These are phyloP conservation scores for Perccottus glenii DNA, from an alignment of 2,113 vertebrate species.

Conservation along the genomic window DNA sequence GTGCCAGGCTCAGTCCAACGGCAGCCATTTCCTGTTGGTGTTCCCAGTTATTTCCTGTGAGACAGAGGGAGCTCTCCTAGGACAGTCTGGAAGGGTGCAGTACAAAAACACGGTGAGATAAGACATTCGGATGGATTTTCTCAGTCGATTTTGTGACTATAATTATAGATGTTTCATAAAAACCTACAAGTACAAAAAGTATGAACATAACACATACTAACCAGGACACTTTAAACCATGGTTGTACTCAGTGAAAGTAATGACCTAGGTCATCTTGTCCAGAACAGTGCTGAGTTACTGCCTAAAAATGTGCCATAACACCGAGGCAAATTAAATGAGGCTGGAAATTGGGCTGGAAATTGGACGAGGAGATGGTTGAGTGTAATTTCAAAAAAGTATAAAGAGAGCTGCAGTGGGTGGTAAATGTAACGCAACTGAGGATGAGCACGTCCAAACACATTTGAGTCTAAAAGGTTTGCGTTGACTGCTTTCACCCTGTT, in stretches of 20 bases:
- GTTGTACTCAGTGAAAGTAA: not conserved
- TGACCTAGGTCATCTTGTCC: slow-evolving; percentile 48
- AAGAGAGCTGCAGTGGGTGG: not conserved
- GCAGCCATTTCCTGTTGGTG: slow-evolving; percentile 79
- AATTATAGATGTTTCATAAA: not conserved
- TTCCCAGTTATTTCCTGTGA: slow-evolving; percentile 80
- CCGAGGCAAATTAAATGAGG: slow-evolving; percentile 13
- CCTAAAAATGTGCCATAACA: not conserved
- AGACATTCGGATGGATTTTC: not conserved
- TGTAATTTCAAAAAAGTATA: not conserved
- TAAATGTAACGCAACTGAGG: not conserved
- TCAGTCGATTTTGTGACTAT: not conserved
- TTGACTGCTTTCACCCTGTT: not conserved
- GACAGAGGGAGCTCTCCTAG: slow-evolving; percentile 65
- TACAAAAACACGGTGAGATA: slow-evolving; percentile 79
- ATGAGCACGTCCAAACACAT: slow-evolving; percentile 3
- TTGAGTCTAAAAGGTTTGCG: not conserved
- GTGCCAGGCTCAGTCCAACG: slow-evolving; percentile 75
- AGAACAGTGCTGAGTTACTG: slow-evolving; percentile 14
- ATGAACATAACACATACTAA: slow-evolving; percentile 8
- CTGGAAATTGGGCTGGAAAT: slow-evolving; percentile 18
- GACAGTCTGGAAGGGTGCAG: slow-evolving; percentile 50
- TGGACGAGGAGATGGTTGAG: not conserved
- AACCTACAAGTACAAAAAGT: not conserved
- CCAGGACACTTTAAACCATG: slow-evolving; percentile 1